phyloP scores from a whole-genome alignment of 2,797 vertebrate species.

The Arnoldichthys spilopterus region DNA sequence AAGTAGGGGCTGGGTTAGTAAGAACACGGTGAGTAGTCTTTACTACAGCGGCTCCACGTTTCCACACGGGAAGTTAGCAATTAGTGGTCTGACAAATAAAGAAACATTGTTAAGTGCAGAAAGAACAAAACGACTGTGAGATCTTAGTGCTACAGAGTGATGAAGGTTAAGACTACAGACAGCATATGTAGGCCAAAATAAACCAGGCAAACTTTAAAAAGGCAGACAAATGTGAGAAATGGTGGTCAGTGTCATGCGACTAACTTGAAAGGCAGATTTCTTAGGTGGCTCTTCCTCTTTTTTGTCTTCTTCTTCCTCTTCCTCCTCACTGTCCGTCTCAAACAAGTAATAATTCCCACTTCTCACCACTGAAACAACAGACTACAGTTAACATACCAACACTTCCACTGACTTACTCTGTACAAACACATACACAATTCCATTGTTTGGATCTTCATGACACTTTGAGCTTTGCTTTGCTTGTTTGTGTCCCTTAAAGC shows the following conservation, averaged over 20 bases:
- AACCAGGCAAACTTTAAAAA: not conserved
- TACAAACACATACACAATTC: not conserved
- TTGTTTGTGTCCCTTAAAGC: not conserved
- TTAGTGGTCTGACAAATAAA: constrained; percentile 58
- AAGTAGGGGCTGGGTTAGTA: constrained; percentile 73
- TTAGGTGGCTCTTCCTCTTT: constrained; percentile 83
- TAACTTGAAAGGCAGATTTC: constrained; percentile 88
- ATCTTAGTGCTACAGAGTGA: constrained; percentile 19
- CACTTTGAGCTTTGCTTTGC: not conserved
- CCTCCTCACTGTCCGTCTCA: constrained; percentile 94
- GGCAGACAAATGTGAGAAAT: not conserved
- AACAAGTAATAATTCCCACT: constrained; percentile 98
- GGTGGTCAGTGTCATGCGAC: not conserved
- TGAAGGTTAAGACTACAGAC: constrained; percentile 8
- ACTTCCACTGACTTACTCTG: not conserved
- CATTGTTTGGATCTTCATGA: constrained; percentile 2
- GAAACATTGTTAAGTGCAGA: constrained; percentile 56
- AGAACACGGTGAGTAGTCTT: constrained; percentile 38
- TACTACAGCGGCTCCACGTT: constrained; percentile 35
- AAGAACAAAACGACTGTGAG: constrained; percentile 46
- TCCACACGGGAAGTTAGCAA: constrained; percentile 52
- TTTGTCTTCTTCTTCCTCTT: constrained; percentile 87
- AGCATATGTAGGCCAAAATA: not conserved
- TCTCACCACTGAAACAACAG: constrained; percentile 86
- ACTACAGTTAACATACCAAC: not conserved